These are phyloP conservation scores for Philopedon plagiatum DNA, from an alignment of 2,888 invertebrate genomes.

Conservation along the genomic window DNA sequence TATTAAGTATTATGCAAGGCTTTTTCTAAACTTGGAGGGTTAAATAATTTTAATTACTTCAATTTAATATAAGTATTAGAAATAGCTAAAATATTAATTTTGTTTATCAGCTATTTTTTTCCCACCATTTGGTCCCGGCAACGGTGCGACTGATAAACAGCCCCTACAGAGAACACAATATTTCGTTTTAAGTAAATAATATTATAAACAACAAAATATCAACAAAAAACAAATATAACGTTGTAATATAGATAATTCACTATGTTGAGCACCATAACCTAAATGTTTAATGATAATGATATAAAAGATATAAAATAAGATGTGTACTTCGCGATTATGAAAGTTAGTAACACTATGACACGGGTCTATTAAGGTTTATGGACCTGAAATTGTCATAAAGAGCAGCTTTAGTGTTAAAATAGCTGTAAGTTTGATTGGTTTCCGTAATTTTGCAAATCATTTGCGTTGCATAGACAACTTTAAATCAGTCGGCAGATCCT, in stretches of 20 bases:
- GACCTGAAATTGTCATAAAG: conserved; percentile 48
- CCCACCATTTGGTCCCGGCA: conserved; percentile 48
- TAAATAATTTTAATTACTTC: background rate
- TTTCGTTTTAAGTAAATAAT: background rate
- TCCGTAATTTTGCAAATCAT: background rate
- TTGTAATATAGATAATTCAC: background rate
- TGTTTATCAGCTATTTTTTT: conserved; percentile 30
- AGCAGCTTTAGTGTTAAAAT: conserved; percentile 25
- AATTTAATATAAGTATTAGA: background rate
- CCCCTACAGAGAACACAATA: conserved; percentile 39
- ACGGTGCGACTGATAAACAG: conserved; percentile 43
- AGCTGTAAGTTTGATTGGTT: background rate
- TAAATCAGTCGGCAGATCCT: no score
- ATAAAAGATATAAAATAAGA: conserved; percentile 10
- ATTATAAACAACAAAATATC: background rate
- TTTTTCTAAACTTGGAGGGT: background rate
- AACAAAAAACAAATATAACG: background rate
- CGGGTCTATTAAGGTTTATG: conserved; percentile 22
- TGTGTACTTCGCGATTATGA: background rate
- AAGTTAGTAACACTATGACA: conserved; percentile 39
- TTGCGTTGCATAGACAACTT: no score
- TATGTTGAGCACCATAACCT: conserved; percentile 8
- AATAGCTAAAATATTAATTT: conserved; percentile 9
- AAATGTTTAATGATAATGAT: background rate
- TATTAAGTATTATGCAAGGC: background rate